Conservation (phyloP, 2,888 invertebrate species). For the Ichneumon xanthorius region DNA sequence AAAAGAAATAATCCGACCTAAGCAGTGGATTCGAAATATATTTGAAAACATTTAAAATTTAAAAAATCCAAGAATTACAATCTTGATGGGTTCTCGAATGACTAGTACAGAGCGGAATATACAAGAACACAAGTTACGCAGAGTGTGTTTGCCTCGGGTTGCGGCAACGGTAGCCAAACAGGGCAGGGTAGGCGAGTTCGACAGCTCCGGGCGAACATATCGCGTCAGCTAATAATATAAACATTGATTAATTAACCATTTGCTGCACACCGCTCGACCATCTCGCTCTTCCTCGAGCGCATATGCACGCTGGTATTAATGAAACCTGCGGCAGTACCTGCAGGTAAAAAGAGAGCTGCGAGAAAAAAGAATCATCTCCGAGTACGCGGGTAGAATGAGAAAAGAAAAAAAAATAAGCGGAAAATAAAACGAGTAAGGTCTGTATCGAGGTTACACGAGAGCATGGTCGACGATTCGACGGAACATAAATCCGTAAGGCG, state of each 20-base stretch:
- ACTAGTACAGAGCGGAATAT: background rate
- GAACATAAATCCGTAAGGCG: constrained; percentile 61
- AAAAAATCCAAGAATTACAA: background rate
- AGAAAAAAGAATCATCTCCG: constrained; percentile 21
- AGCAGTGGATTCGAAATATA: constrained; percentile 12
- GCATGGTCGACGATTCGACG: constrained; percentile 56
- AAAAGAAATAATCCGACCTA: background rate
- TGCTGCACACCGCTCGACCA: constrained; percentile 68
- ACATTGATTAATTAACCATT: constrained; percentile 82
- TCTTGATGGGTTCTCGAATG: background rate
- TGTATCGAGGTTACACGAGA: constrained; percentile 64
- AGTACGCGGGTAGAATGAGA: constrained; percentile 9
- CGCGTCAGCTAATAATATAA: constrained; percentile 79
- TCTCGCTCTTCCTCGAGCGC: constrained; percentile 67
- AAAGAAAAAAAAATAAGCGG: constrained; percentile 26
- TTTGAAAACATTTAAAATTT: background rate
- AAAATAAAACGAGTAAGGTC: constrained; percentile 46
- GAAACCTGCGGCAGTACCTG: constrained; percentile 69
- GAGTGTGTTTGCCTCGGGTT: constrained; percentile 32
- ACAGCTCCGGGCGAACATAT: constrained; percentile 67
- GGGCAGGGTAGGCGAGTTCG: constrained; percentile 35
- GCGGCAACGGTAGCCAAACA: constrained; percentile 71
- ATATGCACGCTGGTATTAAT: constrained; percentile 71
- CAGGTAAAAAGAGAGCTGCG: constrained; percentile 9
- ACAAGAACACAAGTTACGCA: constrained; percentile 30